phyloP scores from a whole-genome alignment of 2,888 invertebrate genomes.

The Acleris sparsana region DNA sequence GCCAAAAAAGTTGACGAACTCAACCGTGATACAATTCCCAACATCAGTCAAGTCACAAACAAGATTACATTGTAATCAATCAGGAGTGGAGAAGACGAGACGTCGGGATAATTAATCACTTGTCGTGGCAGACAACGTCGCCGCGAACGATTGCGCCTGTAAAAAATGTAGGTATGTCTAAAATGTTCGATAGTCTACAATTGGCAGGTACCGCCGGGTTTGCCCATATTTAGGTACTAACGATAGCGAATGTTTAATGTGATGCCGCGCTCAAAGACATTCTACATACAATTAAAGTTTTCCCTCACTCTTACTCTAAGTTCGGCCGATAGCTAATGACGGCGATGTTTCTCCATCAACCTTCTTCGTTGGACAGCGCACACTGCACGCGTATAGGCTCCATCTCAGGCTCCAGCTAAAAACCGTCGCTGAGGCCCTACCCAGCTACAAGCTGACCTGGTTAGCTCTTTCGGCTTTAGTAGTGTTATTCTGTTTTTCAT shows the following conservation, averaged over 20 bases:
- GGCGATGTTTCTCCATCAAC: too few relatives aligned
- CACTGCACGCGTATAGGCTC: too few relatives aligned
- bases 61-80: constrained; percentile 81
- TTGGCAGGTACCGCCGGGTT: constrained; percentile 2
- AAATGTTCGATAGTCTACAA: constrained; percentile 14
- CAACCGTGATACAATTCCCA: constrained; percentile 59
- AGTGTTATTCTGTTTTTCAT: too few relatives aligned
- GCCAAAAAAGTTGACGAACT: constrained; percentile 57
- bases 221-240: not conserved
- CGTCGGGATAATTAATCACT: constrained; percentile 74
- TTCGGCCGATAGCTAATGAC: too few relatives aligned
- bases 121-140: constrained; percentile 52
- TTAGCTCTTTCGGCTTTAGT: too few relatives aligned
- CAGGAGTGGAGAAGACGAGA: constrained; percentile 59
- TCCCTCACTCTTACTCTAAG: too few relatives aligned
- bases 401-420: too few relatives aligned
- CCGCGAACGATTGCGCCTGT: constrained; percentile 16
- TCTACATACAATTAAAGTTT: too few relatives aligned
- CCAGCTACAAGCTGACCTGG: too few relatives aligned
- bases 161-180: constrained; percentile 12
- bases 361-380: too few relatives aligned
- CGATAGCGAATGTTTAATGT: not conserved
- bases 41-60: constrained; percentile 78
- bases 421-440: too few relatives aligned
- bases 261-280: too few relatives aligned